Evolutionary conservation across 2,113 vertebrate species (phyloP).

Genomic region (Oreochromis niloticus): DNA sequence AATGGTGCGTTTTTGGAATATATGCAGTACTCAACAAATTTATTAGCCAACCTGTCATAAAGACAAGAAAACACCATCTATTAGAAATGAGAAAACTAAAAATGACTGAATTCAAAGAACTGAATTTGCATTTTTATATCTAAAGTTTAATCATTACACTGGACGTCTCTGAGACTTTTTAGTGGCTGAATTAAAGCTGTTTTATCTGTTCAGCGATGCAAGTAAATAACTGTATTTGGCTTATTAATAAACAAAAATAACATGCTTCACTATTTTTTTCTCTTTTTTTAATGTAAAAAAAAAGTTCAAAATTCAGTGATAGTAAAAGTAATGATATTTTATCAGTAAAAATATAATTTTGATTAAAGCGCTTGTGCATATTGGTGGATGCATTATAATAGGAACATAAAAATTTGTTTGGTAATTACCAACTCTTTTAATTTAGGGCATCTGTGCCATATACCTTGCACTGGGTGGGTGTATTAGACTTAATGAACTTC

Average conservation of each 20-base stretch:
- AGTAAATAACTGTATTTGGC: background rate
- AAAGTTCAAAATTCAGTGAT: background rate
- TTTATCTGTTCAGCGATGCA: background rate
- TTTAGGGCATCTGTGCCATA: background rate
- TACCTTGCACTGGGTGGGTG: background rate
- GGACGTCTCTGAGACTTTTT: background rate
- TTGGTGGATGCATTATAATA: background rate
- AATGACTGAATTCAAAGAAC: background rate
- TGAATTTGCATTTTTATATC: background rate
- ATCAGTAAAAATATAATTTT: background rate
- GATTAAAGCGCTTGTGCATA: fast-evolving
- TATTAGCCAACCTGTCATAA: background rate
- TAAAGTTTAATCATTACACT: background rate
- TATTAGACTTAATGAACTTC: background rate
- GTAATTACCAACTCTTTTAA: background rate
- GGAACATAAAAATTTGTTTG: background rate
- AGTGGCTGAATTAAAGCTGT: background rate
- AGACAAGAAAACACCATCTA: background rate
- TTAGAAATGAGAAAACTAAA: background rate
- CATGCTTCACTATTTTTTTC: background rate
- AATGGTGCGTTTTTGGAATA: background rate
- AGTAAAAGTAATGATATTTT: background rate
- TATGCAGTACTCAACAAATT: background rate
- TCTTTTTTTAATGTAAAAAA: background rate
- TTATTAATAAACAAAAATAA: background rate